Percentiles rank a stretch among this genome's conserved stretches.
phyloP scores from a whole-genome alignment of 1,140 invertebrate genomes.

The Chironomus tepperi region DNA sequence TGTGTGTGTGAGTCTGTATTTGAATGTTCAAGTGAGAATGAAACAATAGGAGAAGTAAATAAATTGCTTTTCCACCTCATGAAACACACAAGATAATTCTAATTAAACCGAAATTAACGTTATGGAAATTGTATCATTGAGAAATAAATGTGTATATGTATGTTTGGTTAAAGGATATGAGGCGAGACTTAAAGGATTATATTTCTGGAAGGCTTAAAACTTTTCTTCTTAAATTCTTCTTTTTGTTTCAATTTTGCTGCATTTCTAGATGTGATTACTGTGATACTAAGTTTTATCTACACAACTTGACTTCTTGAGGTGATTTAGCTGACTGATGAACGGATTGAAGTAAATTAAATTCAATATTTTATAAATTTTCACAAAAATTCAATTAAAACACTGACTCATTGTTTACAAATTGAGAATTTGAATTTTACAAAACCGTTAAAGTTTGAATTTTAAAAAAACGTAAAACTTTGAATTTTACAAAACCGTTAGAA shows the following conservation, averaged over 20 bases:
- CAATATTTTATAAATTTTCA: too few relatives aligned
- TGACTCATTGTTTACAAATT: too few relatives aligned
- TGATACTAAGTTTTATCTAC: not conserved
- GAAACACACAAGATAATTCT: not conserved
- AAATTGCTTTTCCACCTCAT: conserved; percentile 2
- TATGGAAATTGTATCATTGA: not conserved
- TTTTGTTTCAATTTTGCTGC: not conserved
- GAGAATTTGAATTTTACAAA: too few relatives aligned
- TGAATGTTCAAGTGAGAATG: not conserved
- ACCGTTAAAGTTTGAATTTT: too few relatives aligned
- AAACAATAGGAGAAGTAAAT: not conserved
- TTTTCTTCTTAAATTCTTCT: not conserved
- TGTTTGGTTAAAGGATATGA: not conserved
- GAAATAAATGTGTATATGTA: not conserved
- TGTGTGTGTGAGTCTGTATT: not conserved
- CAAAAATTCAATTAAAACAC: too few relatives aligned
- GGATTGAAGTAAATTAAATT: not conserved
- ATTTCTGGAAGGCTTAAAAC: not conserved
- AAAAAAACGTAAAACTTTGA: too few relatives aligned
- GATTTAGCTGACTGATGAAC: not conserved
- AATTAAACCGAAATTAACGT: not conserved
- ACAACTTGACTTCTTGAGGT: not conserved
- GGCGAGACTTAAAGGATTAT: not conserved
- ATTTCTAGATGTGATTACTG: not conserved
- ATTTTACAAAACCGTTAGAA: too few relatives aligned